Percentiles rank a stretch among this genome's conserved stretches.
These are phyloP conservation scores for Phytoseiulus persimilis DNA, from an alignment of 2,888 invertebrate genomes.

Conservation along the genomic window DNA sequence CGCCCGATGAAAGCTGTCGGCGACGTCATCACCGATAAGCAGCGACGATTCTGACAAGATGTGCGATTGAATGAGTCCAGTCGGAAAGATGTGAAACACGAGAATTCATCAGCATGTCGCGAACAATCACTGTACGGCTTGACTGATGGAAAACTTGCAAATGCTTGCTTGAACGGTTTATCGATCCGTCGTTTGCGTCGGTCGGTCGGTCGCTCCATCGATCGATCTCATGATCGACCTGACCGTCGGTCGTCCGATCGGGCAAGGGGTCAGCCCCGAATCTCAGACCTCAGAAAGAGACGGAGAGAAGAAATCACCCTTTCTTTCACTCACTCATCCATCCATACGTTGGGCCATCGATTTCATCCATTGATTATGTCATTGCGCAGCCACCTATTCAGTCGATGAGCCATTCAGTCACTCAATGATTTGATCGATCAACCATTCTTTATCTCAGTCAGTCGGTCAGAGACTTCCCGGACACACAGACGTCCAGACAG, in stretches of 20 bases:
- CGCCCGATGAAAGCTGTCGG: background rate
- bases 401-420: background rate
- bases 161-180: background rate
- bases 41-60: background rate
- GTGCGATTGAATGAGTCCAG: background rate
- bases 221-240: background rate
- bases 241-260: background rate
- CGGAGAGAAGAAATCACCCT: background rate
- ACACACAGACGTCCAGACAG: background rate
- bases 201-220: background rate
- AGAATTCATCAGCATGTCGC: background rate
- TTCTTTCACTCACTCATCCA: background rate
- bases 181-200: background rate
- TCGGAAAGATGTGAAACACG: background rate
- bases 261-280: background rate
- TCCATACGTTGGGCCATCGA: background rate
- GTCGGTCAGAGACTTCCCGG: background rate
- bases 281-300: background rate
- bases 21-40: background rate
- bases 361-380: background rate
- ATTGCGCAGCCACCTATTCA: background rate
- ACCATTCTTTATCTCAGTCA: background rate
- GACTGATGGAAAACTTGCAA: background rate
- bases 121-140: background rate
- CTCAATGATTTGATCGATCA: background rate